A percentile compares a stretch with the other conserved stretches of the same genome.
These are phyloP conservation scores for Euclidia mi DNA, from an alignment of 2,888 invertebrate genomes.

Conservation along the genomic window DNA sequence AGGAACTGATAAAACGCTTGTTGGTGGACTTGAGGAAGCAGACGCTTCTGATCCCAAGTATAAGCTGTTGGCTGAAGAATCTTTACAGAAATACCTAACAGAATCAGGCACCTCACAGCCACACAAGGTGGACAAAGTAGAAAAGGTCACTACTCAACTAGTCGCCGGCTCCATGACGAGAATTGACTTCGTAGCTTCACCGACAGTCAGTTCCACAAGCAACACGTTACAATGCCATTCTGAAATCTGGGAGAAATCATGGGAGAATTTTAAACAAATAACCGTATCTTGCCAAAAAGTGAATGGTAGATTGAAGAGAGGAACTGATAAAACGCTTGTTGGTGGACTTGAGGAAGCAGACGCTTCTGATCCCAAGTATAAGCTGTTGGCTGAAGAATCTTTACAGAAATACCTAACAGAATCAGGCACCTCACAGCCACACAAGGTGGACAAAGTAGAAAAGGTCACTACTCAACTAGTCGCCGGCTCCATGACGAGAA, in stretches of 20 bases:
- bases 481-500: slow-evolving; percentile 36
- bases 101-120: too few relatives aligned
- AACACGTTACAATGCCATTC: not conserved
- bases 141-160: too few relatives aligned
- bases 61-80: too few relatives aligned
- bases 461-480: slow-evolving; percentile 51
- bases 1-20: too few relatives aligned
- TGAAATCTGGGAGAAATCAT: slow-evolving; percentile 3
- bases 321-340: too few relatives aligned
- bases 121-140: too few relatives aligned
- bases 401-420: slow-evolving; percentile 48
- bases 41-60: too few relatives aligned
- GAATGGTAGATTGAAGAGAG: not conserved
- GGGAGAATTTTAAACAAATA: slow-evolving; percentile 26
- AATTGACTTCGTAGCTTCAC: slow-evolving; percentile 4
- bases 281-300: slow-evolving; percentile 15
- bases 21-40: too few relatives aligned
- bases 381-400: slow-evolving; percentile 46
- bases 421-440: slow-evolving; percentile 14
- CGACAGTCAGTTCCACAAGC: not conserved
- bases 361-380: slow-evolving; percentile 27
- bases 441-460: slow-evolving; percentile 31
- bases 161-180: too few relatives aligned
- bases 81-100: too few relatives aligned
- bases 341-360: slow-evolving; percentile 24